Conservation (phyloP, 2,888 invertebrate genomes). For the Sphaerophoria rueppellii region DNA sequence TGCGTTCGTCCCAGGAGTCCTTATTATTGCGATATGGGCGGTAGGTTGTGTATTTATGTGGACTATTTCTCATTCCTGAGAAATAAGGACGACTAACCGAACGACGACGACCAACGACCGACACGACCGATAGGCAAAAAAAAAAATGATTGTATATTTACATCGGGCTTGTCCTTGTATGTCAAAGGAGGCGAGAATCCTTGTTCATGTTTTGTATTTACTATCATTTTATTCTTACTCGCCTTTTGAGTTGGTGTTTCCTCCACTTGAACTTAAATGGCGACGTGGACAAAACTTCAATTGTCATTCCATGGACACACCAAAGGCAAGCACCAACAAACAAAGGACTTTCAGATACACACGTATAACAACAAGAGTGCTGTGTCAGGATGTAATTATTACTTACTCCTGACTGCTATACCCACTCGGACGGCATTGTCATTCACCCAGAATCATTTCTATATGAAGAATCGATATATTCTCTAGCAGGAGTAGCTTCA, state of each 20-base stretch:
- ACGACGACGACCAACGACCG: neutral
- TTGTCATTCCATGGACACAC: constrained; percentile 65
- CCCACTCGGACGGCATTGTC: neutral
- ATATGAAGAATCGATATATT: constrained; percentile 14
- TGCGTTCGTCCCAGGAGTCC: constrained; percentile 35
- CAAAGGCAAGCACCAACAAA: constrained; percentile 28
- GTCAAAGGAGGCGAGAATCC: constrained; percentile 46
- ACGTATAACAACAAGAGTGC: constrained; percentile 23
- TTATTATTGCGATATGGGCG: constrained; percentile 34
- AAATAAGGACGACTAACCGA: constrained; percentile 1
- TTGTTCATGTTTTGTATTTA: constrained; percentile 46
- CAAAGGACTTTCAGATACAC: constrained; percentile 33
- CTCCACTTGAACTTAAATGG: constrained; percentile 34
- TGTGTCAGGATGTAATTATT: constrained; percentile 57
- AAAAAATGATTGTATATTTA: constrained; percentile 35
- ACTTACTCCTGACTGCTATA: constrained; percentile 8
- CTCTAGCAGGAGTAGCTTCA: constrained; percentile 1
- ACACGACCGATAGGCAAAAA: no score
- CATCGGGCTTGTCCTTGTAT: constrained; percentile 48
- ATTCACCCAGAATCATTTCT: neutral
- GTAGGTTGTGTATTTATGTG: constrained; percentile 9
- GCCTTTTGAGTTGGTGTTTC: constrained; percentile 15
- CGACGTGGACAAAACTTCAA: constrained; percentile 49
- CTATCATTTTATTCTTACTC: neutral
- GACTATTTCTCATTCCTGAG: constrained; percentile 12